phyloP scores from a whole-genome alignment of 1,140 invertebrate species.

The Drepana arcuata region DNA sequence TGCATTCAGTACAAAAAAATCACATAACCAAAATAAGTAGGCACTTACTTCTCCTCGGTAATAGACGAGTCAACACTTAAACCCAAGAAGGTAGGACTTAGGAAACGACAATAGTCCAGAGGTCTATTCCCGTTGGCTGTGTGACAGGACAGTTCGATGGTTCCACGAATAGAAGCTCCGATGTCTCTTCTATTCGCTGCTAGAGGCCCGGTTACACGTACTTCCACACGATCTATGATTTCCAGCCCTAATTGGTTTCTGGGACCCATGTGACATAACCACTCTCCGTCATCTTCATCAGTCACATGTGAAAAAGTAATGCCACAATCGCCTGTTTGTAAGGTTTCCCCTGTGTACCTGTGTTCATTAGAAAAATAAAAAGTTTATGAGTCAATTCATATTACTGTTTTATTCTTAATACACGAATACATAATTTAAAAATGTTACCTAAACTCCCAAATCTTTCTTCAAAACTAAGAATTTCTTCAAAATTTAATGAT shows the following conservation, averaged over 20 bases:
- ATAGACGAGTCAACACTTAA: constrained; percentile 37
- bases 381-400: background rate
- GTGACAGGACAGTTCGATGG: constrained; percentile 40
- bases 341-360: constrained; percentile 48
- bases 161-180: constrained; percentile 20
- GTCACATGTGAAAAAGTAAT: constrained; percentile 39
- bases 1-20: too few species aligned
- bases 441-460: too few species aligned
- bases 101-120: constrained; percentile 56
- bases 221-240: constrained; percentile 26
- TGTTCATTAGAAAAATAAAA: background rate
- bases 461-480: too few species aligned
- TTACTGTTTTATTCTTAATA: background rate
- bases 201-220: constrained; percentile 48
- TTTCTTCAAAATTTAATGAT: too few species aligned
- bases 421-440: background rate
- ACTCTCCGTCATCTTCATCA: constrained; percentile 35
- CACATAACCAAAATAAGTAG: too few species aligned
- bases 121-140: constrained; percentile 41
- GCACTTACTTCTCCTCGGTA: constrained; percentile 39
- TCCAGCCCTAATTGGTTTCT: constrained; percentile 35
- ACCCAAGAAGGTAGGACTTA: constrained; percentile 33
- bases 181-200: constrained; percentile 37
- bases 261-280: constrained; percentile 62
- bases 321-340: constrained; percentile 51